Evolutionary conservation across 2,888 invertebrate genomes (phyloP).

Genomic region (Patella pellucida): DNA sequence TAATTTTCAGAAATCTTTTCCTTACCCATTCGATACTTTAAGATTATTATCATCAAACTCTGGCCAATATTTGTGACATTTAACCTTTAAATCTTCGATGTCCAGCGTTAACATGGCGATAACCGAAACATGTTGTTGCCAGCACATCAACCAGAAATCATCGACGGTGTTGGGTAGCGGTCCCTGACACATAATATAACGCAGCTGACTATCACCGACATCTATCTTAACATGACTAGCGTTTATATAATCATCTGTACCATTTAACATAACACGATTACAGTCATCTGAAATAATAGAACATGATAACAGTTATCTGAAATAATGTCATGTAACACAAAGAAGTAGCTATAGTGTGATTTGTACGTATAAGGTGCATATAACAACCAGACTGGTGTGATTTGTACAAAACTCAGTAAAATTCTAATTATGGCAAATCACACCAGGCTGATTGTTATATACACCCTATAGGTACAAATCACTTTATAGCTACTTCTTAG

Average conservation of each 20-base stretch:
- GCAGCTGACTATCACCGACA: conserved; percentile 38
- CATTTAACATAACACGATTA: conserved; percentile 58
- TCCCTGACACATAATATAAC: conserved; percentile 74
- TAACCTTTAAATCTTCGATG: conserved; percentile 91
- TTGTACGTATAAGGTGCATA: too few species aligned
- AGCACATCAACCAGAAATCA: conserved; percentile 98
- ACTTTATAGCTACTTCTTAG: too few species aligned
- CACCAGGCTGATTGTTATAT: too few species aligned
- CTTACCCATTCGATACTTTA: conserved; percentile 50
- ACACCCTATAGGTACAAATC: too few species aligned
- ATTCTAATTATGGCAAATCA: too few species aligned
- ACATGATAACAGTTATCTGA: background rate
- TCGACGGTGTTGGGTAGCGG: conserved; percentile 91
- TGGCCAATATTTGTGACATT: conserved; percentile 98
- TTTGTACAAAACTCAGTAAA: too few species aligned
- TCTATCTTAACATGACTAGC: conserved; percentile 60
- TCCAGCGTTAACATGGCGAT: conserved; percentile 91
- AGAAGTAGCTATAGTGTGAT: too few species aligned
- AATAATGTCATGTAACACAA: too few species aligned
- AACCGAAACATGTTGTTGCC: conserved; percentile 89
- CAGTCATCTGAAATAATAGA: conserved; percentile 58
- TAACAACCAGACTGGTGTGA: too few species aligned
- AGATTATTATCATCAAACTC: conserved; percentile 56
- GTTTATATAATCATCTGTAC: conserved; percentile 64
- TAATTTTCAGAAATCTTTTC: background rate